Percentiles rank a stretch among this genome's conserved stretches.
phyloP scores from a whole-genome alignment of 2,888 invertebrate genomes.

The Chaetoderma sp. region DNA sequence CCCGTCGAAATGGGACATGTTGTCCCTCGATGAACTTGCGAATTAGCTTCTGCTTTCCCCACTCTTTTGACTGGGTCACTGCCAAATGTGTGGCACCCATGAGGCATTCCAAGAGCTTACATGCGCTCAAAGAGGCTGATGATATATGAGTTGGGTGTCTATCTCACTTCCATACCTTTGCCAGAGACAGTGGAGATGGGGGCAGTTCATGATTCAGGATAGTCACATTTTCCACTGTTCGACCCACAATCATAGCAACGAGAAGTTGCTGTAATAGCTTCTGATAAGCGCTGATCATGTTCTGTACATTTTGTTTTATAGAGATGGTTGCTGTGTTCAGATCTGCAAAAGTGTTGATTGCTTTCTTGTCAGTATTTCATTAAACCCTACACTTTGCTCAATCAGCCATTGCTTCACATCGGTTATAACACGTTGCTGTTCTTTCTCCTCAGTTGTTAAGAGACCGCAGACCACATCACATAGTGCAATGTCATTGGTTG shows the following conservation, averaged over 20 bases:
- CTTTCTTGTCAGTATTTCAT: neutral
- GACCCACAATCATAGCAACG: conserved; percentile 2
- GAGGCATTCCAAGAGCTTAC: too few relatives aligned
- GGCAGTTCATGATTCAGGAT: conserved; percentile 7
- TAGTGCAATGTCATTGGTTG: neutral
- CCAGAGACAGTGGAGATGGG: neutral
- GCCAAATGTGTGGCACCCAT: too few relatives aligned
- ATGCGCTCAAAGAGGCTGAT: too few relatives aligned
- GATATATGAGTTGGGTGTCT: too few relatives aligned
- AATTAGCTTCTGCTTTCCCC: too few relatives aligned
- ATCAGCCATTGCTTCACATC: too few relatives aligned
- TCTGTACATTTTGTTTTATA: neutral
- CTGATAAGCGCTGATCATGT: conserved; percentile 2
- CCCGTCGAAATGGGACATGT: too few relatives aligned
- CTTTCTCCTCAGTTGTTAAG: neutral
- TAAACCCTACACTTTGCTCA: too few relatives aligned
- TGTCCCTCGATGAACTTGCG: too few relatives aligned
- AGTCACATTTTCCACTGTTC: neutral
- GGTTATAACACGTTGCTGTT: neutral
- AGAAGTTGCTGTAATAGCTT: conserved; percentile 7
- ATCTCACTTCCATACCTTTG: too few relatives aligned
- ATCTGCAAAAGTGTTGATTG: conserved; percentile 3
- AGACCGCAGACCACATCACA: neutral
- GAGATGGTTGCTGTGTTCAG: neutral
- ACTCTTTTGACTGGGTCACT: too few relatives aligned